phyloP scores from a whole-genome alignment of 2,113 vertebrate species.

The Aptenodytes patagonicus region DNA sequence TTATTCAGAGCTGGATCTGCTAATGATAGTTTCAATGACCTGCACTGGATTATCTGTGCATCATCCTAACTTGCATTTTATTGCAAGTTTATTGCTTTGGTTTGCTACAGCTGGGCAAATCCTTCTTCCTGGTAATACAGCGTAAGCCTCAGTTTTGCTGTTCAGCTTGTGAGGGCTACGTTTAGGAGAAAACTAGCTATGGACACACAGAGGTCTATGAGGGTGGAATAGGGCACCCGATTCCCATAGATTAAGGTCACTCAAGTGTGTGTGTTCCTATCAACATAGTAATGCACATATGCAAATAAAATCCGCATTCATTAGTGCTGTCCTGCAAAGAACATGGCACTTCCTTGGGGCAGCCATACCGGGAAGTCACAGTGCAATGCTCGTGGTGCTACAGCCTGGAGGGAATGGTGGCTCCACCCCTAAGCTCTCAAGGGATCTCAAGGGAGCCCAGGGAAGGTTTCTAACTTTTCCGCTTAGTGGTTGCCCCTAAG shows the following conservation, averaged over 20 bases:
- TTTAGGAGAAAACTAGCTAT: neutral
- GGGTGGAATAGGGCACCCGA: neutral
- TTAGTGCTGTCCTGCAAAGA: neutral
- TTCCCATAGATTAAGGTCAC: neutral
- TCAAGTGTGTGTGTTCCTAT: neutral
- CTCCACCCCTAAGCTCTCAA: neutral
- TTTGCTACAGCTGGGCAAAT: neutral
- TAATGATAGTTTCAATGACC: neutral
- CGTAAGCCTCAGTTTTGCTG: neutral
- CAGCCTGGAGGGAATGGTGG: neutral
- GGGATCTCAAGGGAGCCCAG: neutral
- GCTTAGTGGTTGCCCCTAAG: neutral
- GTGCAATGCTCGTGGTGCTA: neutral
- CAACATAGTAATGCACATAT: neutral
- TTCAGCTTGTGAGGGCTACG: neutral
- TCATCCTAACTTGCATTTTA: neutral
- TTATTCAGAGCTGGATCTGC: neutral
- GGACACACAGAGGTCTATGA: neutral
- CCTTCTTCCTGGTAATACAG: neutral
- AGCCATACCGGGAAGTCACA: accelerated
- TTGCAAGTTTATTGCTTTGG: neutral
- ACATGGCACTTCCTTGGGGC: neutral
- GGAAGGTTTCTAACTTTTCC: neutral
- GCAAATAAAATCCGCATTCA: neutral
- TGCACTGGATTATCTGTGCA: neutral